These are phyloP conservation scores for Balearica regulorum DNA, from an alignment of 2,797 vertebrate species.

Conservation along the genomic window DNA sequence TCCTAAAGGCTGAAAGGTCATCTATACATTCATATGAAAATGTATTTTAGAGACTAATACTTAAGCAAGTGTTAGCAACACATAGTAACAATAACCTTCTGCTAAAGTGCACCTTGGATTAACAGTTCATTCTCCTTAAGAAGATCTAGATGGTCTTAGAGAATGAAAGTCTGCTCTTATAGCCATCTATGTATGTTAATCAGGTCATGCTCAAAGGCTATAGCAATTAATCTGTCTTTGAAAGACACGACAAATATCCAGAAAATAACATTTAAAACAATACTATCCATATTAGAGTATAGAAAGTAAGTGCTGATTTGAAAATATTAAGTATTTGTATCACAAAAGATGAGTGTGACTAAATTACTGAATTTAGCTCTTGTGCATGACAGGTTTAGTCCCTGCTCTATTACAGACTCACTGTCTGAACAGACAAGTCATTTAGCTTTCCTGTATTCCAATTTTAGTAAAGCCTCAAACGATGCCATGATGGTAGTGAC, in stretches of 20 bases:
- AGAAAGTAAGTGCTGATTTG: neutral
- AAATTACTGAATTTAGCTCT: neutral
- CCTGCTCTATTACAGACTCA: neutral
- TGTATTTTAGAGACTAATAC: neutral
- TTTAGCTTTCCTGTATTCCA: neutral
- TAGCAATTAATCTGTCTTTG: neutral
- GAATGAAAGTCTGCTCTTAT: conserved; percentile 24
- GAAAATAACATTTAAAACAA: neutral
- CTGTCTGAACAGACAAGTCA: neutral
- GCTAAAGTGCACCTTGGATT: conserved; percentile 30
- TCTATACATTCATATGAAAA: neutral
- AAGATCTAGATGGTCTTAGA: neutral
- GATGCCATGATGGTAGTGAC: neutral
- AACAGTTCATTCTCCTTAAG: conserved; percentile 34
- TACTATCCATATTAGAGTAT: neutral
- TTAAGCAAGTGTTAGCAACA: neutral
- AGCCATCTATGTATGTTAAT: neutral
- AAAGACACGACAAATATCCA: neutral
- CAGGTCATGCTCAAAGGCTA: neutral
- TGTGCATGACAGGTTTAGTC: neutral
- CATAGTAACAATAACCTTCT: conserved; percentile 8
- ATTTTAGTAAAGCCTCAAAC: neutral
- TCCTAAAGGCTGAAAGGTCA: neutral
- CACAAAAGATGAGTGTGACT: neutral
- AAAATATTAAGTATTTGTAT: neutral